Conservation (phyloP, 2,113 vertebrate species). For the Corythaeola cristata region DNA sequence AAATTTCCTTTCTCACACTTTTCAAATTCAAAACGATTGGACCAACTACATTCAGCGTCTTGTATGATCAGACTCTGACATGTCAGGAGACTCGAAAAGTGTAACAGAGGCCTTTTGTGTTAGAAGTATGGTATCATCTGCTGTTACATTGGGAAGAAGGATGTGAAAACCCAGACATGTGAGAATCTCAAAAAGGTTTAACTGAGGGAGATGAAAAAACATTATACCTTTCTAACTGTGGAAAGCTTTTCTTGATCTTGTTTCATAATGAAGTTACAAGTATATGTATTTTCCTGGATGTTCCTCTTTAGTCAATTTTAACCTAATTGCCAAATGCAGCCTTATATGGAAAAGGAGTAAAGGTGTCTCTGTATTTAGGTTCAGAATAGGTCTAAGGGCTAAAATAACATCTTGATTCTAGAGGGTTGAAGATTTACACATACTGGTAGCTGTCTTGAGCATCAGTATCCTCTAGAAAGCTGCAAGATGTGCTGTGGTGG, state of each 20-base stretch:
- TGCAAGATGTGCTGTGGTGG: background rate
- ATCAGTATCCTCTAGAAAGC: background rate
- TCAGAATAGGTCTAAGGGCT: background rate
- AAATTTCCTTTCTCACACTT: background rate
- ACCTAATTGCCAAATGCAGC: background rate
- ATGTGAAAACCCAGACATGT: background rate
- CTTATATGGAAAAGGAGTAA: background rate
- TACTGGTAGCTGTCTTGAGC: background rate
- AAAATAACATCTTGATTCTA: background rate
- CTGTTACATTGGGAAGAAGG: background rate
- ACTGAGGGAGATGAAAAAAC: background rate
- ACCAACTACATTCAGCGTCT: background rate
- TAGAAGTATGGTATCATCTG: background rate
- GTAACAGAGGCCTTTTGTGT: background rate
- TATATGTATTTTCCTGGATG: background rate
- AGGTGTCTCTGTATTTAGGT: background rate
- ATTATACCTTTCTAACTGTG: background rate
- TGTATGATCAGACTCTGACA: background rate
- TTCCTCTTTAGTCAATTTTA: background rate
- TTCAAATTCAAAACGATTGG: background rate
- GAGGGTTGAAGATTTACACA: background rate
- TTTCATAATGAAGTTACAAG: background rate
- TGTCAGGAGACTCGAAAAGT: background rate
- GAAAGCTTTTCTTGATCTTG: background rate
- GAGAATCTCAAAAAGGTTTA: background rate